phyloP scores from a whole-genome alignment of 1,140 invertebrate species.

The Platorchestia sp. region DNA sequence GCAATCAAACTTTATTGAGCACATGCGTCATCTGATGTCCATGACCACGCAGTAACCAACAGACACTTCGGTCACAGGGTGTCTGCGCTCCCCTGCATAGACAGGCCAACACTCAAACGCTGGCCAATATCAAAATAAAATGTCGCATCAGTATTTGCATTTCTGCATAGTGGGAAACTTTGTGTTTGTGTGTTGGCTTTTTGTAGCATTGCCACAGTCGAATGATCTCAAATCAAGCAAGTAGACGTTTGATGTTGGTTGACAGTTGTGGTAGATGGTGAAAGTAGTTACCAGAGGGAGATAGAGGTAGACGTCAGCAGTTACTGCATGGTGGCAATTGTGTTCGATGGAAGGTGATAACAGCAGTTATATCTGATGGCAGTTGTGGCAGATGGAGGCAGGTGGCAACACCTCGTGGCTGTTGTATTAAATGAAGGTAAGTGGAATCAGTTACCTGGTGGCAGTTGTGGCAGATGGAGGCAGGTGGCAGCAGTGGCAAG shows the following conservation, averaged over 20 bases:
- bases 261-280: neutral
- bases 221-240: no score
- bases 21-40: no score
- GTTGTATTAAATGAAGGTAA: neutral
- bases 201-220: no score
- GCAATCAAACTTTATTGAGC: no score
- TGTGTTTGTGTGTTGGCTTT: no score
- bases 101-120: neutral
- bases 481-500: slow-evolving; percentile 30
- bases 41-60: no score
- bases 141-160: no score
- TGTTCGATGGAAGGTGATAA: neutral
- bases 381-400: neutral
- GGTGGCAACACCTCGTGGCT: neutral
- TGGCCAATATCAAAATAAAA: no score
- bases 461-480: slow-evolving; percentile 47
- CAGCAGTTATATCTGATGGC: neutral
- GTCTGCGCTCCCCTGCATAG: neutral
- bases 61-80: neutral
- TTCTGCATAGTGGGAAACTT: no score
- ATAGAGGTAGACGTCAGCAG: neutral
- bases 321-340: slow-evolving; percentile 15
- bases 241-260: neutral
- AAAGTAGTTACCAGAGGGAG: no score
- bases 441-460: slow-evolving; percentile 17